Percentiles rank a stretch among this genome's conserved stretches.
Conservation (phyloP, 2,888 invertebrate species). For the Dicyrtomina minuta region DNA sequence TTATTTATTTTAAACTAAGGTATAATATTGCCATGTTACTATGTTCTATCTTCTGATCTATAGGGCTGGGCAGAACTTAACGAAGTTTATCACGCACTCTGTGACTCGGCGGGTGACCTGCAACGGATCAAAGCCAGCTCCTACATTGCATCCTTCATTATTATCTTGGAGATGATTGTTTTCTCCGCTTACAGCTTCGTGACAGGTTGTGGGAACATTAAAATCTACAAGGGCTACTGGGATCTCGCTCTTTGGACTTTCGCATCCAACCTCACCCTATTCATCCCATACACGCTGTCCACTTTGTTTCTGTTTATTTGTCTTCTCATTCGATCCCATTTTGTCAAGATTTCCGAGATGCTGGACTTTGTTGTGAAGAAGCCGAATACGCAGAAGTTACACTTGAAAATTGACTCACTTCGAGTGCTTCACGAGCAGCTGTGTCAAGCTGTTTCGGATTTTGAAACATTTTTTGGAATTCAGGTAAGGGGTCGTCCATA, state of each 20-base stretch:
- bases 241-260: slow-evolving; percentile 36
- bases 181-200: slow-evolving; percentile 38
- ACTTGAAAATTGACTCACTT: slow-evolving; percentile 45
- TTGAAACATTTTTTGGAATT: slow-evolving; percentile 48
- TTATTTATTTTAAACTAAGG: not conserved
- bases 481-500: no score
- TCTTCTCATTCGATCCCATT: slow-evolving; percentile 46
- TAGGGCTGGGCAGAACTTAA: slow-evolving; percentile 46
- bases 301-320: slow-evolving; percentile 47
- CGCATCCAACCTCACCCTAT: slow-evolving; percentile 36
- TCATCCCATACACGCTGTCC: slow-evolving; percentile 44
- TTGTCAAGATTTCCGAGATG: slow-evolving; percentile 47
- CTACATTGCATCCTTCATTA: slow-evolving; percentile 35
- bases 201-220: slow-evolving; percentile 28
- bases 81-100: slow-evolving; percentile 44
- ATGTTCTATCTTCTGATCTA: not conserved
- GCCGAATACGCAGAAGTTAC: slow-evolving; percentile 36
- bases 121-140: slow-evolving; percentile 41
- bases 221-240: slow-evolving; percentile 34
- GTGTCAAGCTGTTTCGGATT: slow-evolving; percentile 43
- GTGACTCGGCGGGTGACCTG: slow-evolving; percentile 44
- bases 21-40: not conserved
- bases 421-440: slow-evolving; percentile 48
- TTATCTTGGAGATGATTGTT: slow-evolving; percentile 31
- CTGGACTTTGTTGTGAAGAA: slow-evolving; percentile 38